phyloP scores from a whole-genome alignment of 1,140 invertebrate species.

The Mycetomoellerius zeteki region DNA sequence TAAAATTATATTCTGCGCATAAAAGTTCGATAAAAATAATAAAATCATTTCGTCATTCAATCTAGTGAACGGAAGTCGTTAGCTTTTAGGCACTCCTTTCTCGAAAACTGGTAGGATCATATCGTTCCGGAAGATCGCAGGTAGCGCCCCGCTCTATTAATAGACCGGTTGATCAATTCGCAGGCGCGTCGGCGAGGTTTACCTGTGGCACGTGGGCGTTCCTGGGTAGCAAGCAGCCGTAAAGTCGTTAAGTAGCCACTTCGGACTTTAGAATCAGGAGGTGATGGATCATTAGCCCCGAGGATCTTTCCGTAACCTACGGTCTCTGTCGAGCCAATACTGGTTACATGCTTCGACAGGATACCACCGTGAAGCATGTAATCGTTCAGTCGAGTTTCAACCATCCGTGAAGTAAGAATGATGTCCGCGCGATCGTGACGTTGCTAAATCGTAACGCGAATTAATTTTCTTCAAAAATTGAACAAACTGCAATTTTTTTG shows the following conservation, averaged over 20 bases:
- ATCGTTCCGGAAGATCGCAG: constrained; percentile 54
- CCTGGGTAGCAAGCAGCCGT: constrained; percentile 67
- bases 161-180: constrained; percentile 72
- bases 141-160: constrained; percentile 68
- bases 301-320: constrained; percentile 64
- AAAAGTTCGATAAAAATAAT: background rate
- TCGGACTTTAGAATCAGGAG: constrained; percentile 69
- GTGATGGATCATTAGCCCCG: constrained; percentile 74
- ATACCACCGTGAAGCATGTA: constrained; percentile 54
- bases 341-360: constrained; percentile 49
- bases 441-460: constrained; percentile 40
- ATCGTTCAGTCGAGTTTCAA: constrained; percentile 41
- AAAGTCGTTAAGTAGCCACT: constrained; percentile 77
- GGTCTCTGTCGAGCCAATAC: constrained; percentile 45
- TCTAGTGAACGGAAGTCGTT: background rate
- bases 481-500: background rate
- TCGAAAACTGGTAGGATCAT: constrained; percentile 32
- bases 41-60: background rate
- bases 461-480: constrained; percentile 31
- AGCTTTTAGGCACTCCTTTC: background rate
- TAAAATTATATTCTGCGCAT: background rate
- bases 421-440: constrained; percentile 40
- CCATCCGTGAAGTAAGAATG: constrained; percentile 48
- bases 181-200: constrained; percentile 46
- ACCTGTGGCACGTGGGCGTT: constrained; percentile 73